phyloP scores from a whole-genome alignment of 2,797 vertebrate species.

The Euthynnus affinis region DNA sequence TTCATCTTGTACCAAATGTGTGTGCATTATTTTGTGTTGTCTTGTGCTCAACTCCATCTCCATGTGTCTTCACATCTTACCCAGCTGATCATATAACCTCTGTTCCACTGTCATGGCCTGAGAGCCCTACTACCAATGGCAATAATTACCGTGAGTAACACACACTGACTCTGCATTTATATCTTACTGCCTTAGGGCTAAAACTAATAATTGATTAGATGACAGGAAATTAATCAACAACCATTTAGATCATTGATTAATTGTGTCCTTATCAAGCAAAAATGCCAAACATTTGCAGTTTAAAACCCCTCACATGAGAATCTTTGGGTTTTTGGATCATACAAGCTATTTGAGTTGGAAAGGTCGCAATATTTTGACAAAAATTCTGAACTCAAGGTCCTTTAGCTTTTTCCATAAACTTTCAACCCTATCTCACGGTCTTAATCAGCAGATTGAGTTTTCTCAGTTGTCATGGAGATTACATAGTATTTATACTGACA shows the following conservation, averaged over 20 bases:
- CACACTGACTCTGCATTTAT: background rate
- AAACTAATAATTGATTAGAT: too few relatives aligned
- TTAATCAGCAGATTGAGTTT: background rate
- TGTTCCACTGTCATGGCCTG: constrained; percentile 76
- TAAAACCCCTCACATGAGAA: background rate
- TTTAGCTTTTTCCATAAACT: background rate
- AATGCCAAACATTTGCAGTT: too few relatives aligned
- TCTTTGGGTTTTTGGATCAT: background rate
- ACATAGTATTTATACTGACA: too few relatives aligned
- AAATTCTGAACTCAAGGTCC: background rate
- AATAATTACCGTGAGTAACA: constrained; percentile 76
- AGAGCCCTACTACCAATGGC: constrained; percentile 67
- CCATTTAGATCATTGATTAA: background rate
- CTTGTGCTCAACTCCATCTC: constrained; percentile 53
- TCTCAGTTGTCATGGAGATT: constrained; percentile 1
- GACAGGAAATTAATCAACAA: background rate
- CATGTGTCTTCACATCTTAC: constrained; percentile 63
- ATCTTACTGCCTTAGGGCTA: too few relatives aligned
- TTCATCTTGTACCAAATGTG: background rate
- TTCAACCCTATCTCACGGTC: background rate
- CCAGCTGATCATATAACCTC: constrained; percentile 77
- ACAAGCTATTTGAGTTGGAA: background rate
- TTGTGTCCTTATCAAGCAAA: background rate
- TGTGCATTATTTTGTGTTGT: constrained; percentile 42
- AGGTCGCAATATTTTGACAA: background rate